phyloP scores from a whole-genome alignment of 2,888 invertebrate species.

The Cosmopolites sordidus region DNA sequence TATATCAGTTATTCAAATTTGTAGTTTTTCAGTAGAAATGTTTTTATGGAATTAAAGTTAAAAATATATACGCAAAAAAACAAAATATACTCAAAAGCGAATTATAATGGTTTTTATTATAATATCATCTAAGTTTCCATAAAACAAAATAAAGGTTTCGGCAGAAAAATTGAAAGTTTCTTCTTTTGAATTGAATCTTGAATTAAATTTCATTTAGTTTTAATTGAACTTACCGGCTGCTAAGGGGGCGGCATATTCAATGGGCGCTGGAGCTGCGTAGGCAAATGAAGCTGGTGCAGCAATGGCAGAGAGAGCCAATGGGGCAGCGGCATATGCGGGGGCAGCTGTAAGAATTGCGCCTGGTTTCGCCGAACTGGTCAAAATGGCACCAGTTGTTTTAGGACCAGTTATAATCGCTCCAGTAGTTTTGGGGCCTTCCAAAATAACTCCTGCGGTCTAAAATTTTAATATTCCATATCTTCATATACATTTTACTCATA shows the following conservation, averaged over 20 bases:
- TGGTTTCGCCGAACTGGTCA: constrained; percentile 1
- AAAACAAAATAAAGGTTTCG: too few relatives aligned
- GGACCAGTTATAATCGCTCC: constrained; percentile 17
- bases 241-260: constrained; percentile 14
- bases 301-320: constrained; percentile 1
- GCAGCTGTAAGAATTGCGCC: constrained; percentile 3
- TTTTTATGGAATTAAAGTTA: too few relatives aligned
- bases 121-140: too few relatives aligned
- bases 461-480: too few relatives aligned
- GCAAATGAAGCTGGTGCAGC: constrained; percentile 18
- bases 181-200: not conserved
- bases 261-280: constrained; percentile 6
- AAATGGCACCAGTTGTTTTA: constrained; percentile 10
- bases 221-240: constrained; percentile 21
- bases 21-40: too few relatives aligned
- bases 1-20: too few relatives aligned
- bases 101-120: too few relatives aligned
- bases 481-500: too few relatives aligned
- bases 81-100: too few relatives aligned
- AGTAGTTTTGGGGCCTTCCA: constrained; percentile 16
- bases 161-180: too few relatives aligned
- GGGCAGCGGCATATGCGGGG: not conserved
- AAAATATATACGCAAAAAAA: too few relatives aligned
- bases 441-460: constrained; percentile 19
- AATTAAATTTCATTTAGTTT: not conserved